Evolutionary conservation across 2,888 invertebrate genomes (phyloP).

Genomic region (Creontiades dilutus): DNA sequence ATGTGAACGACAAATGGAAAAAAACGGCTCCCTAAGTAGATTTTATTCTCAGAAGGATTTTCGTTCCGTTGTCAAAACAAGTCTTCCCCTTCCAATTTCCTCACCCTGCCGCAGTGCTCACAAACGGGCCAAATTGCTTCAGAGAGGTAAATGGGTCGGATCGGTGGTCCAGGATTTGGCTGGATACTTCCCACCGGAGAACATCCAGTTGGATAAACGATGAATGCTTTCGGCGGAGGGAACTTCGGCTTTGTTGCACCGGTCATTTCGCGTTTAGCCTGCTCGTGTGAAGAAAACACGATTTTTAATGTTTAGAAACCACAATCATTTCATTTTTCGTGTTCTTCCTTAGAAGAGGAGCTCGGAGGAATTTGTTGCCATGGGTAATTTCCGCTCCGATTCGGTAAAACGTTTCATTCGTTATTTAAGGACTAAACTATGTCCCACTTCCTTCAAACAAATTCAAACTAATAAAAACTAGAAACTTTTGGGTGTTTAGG

Average conservation of each 20-base stretch:
- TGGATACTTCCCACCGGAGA: background rate
- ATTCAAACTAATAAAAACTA: too few relatives aligned
- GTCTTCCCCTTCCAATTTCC: constrained; percentile 36
- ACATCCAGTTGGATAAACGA: constrained; percentile 6
- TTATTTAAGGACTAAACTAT: too few relatives aligned
- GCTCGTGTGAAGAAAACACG: background rate
- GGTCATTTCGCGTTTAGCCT: constrained; percentile 43
- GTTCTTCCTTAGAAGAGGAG: too few relatives aligned
- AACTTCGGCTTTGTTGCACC: constrained; percentile 2
- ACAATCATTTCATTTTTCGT: too few relatives aligned
- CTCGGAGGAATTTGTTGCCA: too few relatives aligned
- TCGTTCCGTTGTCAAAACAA: background rate
- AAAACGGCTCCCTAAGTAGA: background rate
- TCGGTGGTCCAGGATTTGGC: background rate
- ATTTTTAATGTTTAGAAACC: too few relatives aligned
- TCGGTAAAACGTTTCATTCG: too few relatives aligned
- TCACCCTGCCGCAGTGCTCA: constrained; percentile 33
- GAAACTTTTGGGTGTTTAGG: too few relatives aligned
- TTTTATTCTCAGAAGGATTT: background rate
- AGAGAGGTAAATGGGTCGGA: constrained; percentile 29
- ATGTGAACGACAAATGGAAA: too few relatives aligned
- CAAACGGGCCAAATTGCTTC: constrained; percentile 46
- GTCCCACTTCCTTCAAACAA: too few relatives aligned
- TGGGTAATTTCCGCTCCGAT: too few relatives aligned
- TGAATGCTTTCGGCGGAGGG: constrained; percentile 30